Conservation (phyloP, 2,888 invertebrate genomes). For the Netelia fuscicornis region DNA sequence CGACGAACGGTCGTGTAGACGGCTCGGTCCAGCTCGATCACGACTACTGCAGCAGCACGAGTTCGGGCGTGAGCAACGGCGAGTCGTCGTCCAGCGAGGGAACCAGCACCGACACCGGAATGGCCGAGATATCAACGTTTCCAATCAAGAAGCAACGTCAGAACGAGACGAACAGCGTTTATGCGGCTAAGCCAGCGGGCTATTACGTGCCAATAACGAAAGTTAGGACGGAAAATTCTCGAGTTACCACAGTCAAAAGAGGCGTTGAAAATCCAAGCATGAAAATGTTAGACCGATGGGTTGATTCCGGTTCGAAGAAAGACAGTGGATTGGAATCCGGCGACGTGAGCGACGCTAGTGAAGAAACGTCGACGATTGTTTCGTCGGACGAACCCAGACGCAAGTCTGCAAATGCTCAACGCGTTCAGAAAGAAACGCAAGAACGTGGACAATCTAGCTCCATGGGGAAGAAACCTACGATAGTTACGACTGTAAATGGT, state of each 20-base stretch:
- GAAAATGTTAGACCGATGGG: conserved; percentile 68
- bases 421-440: not conserved
- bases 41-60: conserved; percentile 86
- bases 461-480: not conserved
- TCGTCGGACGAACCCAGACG: conserved; percentile 15
- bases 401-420: not conserved
- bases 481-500: not conserved
- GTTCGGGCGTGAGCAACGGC: conserved; percentile 49
- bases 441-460: not conserved
- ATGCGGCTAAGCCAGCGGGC: conserved; percentile 53
- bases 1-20: conserved; percentile 71
- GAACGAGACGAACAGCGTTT: conserved; percentile 52
- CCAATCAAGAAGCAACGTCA: conserved; percentile 31
- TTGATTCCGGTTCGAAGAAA: conserved; percentile 80
- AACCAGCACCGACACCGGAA: conserved; percentile 26
- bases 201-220: conserved; percentile 60
- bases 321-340: conserved; percentile 84
- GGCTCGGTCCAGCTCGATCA: conserved; percentile 86
- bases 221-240: conserved; percentile 59
- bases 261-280: conserved; percentile 21
- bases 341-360: conserved; percentile 83
- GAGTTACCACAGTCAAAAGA: conserved; percentile 29
- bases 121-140: conserved; percentile 41
- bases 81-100: conserved; percentile 74
- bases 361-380: conserved; percentile 72